Percentiles rank a stretch among this genome's conserved stretches.
Evolutionary conservation across 2,113 vertebrate genomes (phyloP).

Genomic region (Atrichornis clamosus): DNA sequence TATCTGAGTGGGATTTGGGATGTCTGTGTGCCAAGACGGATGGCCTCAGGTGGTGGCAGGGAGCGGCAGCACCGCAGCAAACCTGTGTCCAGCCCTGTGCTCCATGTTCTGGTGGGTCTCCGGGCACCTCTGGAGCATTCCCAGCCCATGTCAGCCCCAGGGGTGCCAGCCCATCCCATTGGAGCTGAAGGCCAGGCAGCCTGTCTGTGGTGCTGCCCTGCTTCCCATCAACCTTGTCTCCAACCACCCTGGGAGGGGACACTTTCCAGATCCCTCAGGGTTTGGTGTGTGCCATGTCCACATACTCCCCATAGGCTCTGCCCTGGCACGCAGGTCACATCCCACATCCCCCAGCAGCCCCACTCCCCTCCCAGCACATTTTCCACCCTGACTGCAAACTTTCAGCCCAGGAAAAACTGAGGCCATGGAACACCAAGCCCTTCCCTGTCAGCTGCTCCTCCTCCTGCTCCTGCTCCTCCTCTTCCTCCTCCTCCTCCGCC

Average conservation of each 20-base stretch:
- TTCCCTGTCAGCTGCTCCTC: not conserved
- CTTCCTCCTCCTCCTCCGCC: not conserved
- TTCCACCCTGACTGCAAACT: not conserved
- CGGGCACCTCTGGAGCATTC: not conserved
- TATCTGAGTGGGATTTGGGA: not conserved
- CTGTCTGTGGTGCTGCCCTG: not conserved
- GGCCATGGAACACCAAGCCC: not conserved
- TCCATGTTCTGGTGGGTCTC: not conserved
- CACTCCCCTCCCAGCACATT: not conserved
- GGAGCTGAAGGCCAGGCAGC: not conserved
- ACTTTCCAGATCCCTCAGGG: fast-evolving
- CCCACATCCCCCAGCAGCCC: not conserved
- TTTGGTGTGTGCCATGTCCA: not conserved
- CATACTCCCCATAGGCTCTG: not conserved
- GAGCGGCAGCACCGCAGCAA: not conserved
- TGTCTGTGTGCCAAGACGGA: fast-evolving
- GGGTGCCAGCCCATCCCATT: not conserved
- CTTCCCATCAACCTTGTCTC: not conserved
- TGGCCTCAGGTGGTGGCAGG: fast-evolving
- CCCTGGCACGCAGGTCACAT: not conserved
- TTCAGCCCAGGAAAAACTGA: not conserved
- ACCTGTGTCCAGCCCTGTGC: not conserved
- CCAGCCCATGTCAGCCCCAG: fast-evolving
- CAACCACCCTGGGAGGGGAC: fast-evolving
- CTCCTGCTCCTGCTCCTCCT: not conserved